Base-by-base conservation (phyloP, 2,888 invertebrate species). In the Sisyra terminalis region DNA sequence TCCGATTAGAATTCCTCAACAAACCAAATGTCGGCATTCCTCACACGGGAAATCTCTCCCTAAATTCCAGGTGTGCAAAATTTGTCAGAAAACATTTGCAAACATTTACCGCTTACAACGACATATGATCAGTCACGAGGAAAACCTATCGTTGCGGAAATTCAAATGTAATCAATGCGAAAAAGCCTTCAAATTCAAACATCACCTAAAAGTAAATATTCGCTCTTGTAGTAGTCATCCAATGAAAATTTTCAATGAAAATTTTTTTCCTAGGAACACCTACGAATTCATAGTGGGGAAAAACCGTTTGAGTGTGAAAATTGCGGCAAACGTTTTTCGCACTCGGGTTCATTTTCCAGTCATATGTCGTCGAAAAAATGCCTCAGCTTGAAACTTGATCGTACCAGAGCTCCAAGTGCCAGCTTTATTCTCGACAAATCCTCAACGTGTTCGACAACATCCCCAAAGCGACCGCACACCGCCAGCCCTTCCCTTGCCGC, bases 281-380 rank as follows among this genome's bases (percentile, higher is more conserved):
- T 93, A 48, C 78, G 98, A 50, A 98, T 98, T 55, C 98, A 98
- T 71, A 90, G 89, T 57, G 94, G 98, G n/a, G 98, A 99, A 68
- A 99, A 98, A 65, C 98, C 98, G 24, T 98, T 98, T 62, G 86
- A 87, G 62, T 99, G 98, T 64, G 82, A 81, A 56, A 93, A 96
- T 66, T 99, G 98, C 63, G 89, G 90, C 53, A 99, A 98, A 64
- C 77, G 96, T 52, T 99, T 99, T 69, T 97, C 96, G 39, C 98
- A 99, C 66, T 98, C 97, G 37, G 98, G 98, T 47, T 97, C 97
- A 48, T 99, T 93, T 69, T 96, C 96, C 57, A 96, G 94, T 59
- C 98, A 99, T 66, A 98, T 89, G 89, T 97, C 97, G 50, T 94
- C 96, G 52, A 98, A 98, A 67, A 99, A 99, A 67, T 99, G 98